phyloP scores from a whole-genome alignment of 2,113 vertebrate species.

The Hymenochirus boettgeri region DNA sequence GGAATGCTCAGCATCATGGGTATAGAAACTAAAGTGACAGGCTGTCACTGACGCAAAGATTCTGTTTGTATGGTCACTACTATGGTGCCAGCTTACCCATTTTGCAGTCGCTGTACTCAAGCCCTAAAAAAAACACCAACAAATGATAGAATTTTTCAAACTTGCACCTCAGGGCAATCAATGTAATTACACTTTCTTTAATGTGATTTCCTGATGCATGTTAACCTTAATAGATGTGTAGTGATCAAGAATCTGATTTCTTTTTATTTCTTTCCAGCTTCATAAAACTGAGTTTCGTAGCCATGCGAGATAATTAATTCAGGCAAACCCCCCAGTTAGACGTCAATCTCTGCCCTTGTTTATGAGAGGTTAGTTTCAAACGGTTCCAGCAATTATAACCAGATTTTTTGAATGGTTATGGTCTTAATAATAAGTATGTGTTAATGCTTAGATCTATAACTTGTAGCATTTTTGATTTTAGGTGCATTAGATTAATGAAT shows the following conservation, averaged over 20 bases:
- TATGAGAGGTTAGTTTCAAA: slow-evolving; percentile 18
- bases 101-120: too few species aligned
- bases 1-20: too few species aligned
- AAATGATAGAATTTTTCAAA: slow-evolving; percentile 12
- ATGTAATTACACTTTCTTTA: slow-evolving; percentile 36
- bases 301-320: slow-evolving; percentile 34
- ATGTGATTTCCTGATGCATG: slow-evolving; percentile 35
- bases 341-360: slow-evolving; percentile 15
- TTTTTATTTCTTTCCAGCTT: slow-evolving; percentile 35
- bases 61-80: too few species aligned
- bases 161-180: slow-evolving; percentile 29
- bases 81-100: too few species aligned
- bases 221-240: slow-evolving; percentile 40
- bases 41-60: too few species aligned
- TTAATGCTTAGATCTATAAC: neutral
- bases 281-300: slow-evolving; percentile 38
- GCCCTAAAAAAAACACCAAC: slow-evolving; percentile 2
- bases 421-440: neutral
- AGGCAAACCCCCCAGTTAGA: slow-evolving; percentile 12
- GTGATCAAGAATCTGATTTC: slow-evolving; percentile 41
- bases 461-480: neutral
- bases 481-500: too few species aligned
- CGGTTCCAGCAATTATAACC: slow-evolving; percentile 1
- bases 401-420: neutral
- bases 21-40: too few species aligned